Evolutionary conservation across 2,797 vertebrate genomes (phyloP), one percentile per base, ranked within the genome.

Genomic region (Aphelocoma californica): DNA sequence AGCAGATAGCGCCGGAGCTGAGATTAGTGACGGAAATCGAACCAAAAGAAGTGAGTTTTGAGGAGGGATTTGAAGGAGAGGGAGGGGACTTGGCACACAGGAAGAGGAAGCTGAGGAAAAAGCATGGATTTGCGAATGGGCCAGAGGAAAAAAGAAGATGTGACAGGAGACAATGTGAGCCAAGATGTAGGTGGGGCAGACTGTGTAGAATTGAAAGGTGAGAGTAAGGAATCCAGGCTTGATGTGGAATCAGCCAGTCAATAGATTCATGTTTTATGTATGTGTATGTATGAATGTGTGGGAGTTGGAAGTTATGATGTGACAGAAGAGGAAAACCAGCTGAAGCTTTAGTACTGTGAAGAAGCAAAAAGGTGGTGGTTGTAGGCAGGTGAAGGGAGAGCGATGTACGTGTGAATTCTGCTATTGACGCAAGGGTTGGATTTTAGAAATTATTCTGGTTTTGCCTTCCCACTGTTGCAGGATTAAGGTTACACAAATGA

Each of bases 21-120:
- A 97, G 97, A 97, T 97, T 97, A 97, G 97, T 97, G 96, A 97
- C 96, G 97, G 97, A 97, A 97, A 96, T 97, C 96, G 94, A 97
- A 94, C 97, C 94, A 96, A 96, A 96, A 97, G 97, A 97, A 97
- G 97, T 97, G 97, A 97, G 97, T 97, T 96, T 97, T 96, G 96
- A 97, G 97, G 97, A 97, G 97, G 97, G 97, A 81, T 95, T 96
- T 95, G 91, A 96, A 97, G 96, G 97, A 96, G 97, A 97, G 97
- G 97, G 97, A 97, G 97, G 97, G 97, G 81, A 93, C 93, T 95
- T 97, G 92, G 75, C 91, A 93, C 93, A 70, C 86, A 97, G 96
- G 88, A 97, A 93, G 91, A 96, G 92, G 91, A 97, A 97, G 95
- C 86, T 95, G 93, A 97, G 97, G 96, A 94, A 87, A 95, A 96